Evolutionary conservation across 2,888 invertebrate species (phyloP).

Genomic region (Chloroclysta siterata): DNA sequence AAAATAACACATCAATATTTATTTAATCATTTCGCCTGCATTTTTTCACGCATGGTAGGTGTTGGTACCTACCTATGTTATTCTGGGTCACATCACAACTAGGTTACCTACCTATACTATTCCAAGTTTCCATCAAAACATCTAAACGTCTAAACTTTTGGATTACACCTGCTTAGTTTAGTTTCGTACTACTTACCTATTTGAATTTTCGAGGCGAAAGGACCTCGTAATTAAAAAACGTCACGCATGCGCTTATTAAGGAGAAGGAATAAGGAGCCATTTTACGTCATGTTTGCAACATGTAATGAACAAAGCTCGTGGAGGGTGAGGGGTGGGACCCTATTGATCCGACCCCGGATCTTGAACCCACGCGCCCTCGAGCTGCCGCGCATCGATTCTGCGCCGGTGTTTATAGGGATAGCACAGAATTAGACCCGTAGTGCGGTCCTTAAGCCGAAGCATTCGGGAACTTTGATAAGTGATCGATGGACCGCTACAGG

Average conservation of each 20-base stretch:
- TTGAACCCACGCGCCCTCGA: slow-evolving; percentile 13
- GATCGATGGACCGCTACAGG: slow-evolving; percentile 3
- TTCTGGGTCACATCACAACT: no score
- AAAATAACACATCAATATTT: no score
- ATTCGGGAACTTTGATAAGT: slow-evolving; percentile 41
- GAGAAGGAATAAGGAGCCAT: slow-evolving; percentile 31
- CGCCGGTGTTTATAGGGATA: slow-evolving; percentile 21
- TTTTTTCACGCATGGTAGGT: no score
- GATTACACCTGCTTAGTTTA: no score
- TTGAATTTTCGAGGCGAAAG: slow-evolving; percentile 1
- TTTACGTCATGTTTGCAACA: slow-evolving; percentile 45
- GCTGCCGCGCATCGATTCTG: slow-evolving; percentile 24
- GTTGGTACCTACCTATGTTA: no score
- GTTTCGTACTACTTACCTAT: neutral
- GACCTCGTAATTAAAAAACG: neutral
- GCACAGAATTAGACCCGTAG: slow-evolving; percentile 2
- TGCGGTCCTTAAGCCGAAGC: slow-evolving; percentile 9
- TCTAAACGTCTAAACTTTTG: no score
- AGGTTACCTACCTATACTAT: no score
- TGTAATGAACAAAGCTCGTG: slow-evolving; percentile 35
- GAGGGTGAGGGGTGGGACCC: slow-evolving; percentile 44
- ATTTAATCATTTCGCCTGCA: no score
- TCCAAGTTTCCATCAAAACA: no score
- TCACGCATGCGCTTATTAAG: slow-evolving; percentile 30
- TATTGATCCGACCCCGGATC: slow-evolving; percentile 54